Base-by-base conservation (phyloP, 2,888 invertebrate species). In the Chrysodeixis includens region DNA sequence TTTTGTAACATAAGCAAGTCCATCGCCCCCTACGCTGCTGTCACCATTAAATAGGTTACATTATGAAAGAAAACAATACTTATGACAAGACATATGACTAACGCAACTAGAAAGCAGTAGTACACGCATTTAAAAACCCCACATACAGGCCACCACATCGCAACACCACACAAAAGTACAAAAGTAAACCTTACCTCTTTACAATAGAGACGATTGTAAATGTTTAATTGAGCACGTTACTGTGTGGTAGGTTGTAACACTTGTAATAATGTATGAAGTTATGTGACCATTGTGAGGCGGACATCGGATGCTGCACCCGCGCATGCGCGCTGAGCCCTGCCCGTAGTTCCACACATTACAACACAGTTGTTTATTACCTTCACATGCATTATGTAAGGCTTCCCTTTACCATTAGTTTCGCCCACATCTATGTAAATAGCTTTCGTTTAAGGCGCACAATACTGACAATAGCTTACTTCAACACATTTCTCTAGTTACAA, bases 261-360 rank as follows among this genome's bases (percentile, higher is more conserved):
- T 40, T 40, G 40, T 49, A 49, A 18, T 46, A 32, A 62, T 46
- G 53, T 18, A 10, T 59, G 61, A 57, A 72, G 68, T 72, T 70
- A 72, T 57, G 79, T 61, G 60, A 14, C 46, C 51, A 76, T 71
- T 77, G 80, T 77, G 52, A 61, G 40, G 70, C 65, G 66, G 82
- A 70, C 46, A 20, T 76, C 71, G 84, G 86, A 88, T 81, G 88
- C 86, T 87, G 88, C 83, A 20, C 46, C 46, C 18, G 46, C 46
- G 46, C 35, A 14, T 10, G 35, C 10, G 76, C 87, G 88, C 81
- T 10, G 35, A 9, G 76, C 87, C 88, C 81, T 78, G 65, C 62
- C 81, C 68, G 88, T 88, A 88, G 88, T 88, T 85, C 79, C 72
- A 65, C 69, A 75, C 70, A 71, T 69, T 61, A 70, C 54, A 71